Evolutionary conservation across 2,888 invertebrate genomes (phyloP), one percentile per base, ranked within the genome.

Genomic region (Anodontia alba): DNA sequence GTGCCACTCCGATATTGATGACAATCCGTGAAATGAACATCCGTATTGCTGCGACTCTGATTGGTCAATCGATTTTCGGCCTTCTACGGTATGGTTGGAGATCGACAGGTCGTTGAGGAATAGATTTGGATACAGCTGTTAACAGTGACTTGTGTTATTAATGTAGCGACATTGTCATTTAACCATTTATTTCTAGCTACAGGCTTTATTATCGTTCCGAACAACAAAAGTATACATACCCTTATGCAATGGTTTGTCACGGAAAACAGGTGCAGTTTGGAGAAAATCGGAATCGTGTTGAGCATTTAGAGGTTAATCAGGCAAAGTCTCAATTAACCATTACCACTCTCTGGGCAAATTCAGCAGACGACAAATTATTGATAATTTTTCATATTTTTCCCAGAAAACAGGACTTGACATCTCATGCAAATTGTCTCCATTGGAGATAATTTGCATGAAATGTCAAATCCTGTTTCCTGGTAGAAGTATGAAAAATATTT

Each of bases 71-170:
- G 62, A 29, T 23, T 62, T 17, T 62, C n/a, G 10, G 62, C 29
- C 62, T 29, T 62, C 5, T 20, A 46, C 38, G 38, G 38, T 38
- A 12, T 38, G 38, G 38, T 38, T 62, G 31, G 31, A 80, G 79
- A 85, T 85, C 80, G 82, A 85, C 84, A 77, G 81, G 76, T 82
- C 81, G 77, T 76, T 67, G 36, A 23, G 67, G 38, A 33, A 49
- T 73, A 76, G 70, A 85, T 85, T 85, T 85, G 85, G 85, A 73
- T 85, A 85, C 85, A 85, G 85, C 85, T 85, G 85, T 69, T 31
- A 33, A 62, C 62, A 62, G 62, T 33, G 62, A 62, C 62, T 62
- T 23, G 62, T 29, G 31, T 62, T 62, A 62, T 62, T 62, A 62
- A 62, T 62, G 62, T 62, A 10, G 12, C 33, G 10, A 62, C 62